Conservation (phyloP, 1,140 invertebrate genomes). For the Nebria ingens region DNA sequence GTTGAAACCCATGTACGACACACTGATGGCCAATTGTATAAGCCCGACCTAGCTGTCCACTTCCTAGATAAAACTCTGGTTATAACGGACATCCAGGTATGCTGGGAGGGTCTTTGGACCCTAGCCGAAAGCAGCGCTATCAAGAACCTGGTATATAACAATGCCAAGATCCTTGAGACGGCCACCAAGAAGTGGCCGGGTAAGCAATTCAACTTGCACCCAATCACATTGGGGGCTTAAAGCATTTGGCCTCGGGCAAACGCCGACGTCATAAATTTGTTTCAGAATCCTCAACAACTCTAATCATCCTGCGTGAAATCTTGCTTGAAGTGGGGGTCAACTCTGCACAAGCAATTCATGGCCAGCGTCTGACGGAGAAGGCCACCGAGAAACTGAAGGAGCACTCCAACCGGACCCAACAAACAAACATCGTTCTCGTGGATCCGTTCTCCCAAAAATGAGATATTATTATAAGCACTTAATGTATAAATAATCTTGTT, state of each 20-base stretch:
- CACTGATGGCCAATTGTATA: background rate
- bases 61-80: background rate
- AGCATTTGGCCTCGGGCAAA: background rate
- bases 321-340: background rate
- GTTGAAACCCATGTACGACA: background rate
- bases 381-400: background rate
- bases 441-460: background rate
- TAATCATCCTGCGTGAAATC: background rate
- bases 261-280: background rate
- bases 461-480: no score
- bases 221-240: background rate
- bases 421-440: background rate
- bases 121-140: background rate
- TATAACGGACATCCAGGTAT: constrained; percentile 13
- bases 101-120: constrained; percentile 15
- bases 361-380: background rate
- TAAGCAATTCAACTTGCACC: background rate
- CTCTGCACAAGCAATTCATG: background rate
- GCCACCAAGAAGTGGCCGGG: background rate
- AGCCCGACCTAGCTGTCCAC: background rate
- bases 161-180: no score
- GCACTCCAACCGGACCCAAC: background rate
- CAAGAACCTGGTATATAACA: no score
- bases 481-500: no score
- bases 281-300: background rate